Percentiles rank a stretch among this genome's conserved stretches.
Conservation (phyloP, 1,140 invertebrate species). For the Drosophila asahinai region DNA sequence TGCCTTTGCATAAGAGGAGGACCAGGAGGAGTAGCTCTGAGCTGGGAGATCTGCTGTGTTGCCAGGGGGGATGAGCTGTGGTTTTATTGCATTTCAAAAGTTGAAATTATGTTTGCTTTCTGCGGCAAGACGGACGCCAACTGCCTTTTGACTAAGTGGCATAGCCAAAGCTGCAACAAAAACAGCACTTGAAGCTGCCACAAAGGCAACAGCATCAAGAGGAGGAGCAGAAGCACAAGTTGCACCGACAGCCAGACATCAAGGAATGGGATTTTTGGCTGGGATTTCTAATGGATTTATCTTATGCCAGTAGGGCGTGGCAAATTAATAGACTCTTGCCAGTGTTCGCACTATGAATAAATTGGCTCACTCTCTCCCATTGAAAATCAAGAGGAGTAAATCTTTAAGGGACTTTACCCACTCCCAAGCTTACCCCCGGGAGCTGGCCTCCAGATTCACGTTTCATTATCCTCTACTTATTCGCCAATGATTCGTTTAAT, state of each 20-base stretch:
- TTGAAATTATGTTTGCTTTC: slow-evolving; percentile 75
- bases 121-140: slow-evolving; percentile 54
- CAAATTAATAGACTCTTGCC: slow-evolving; percentile 44
- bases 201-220: slow-evolving; percentile 39
- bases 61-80: slow-evolving; percentile 43
- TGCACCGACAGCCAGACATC: slow-evolving; percentile 26
- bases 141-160: slow-evolving; percentile 64
- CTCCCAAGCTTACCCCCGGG: slow-evolving; percentile 6
- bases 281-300: slow-evolving; percentile 37
- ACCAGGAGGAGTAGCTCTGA: not conserved
- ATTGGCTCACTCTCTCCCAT: slow-evolving; percentile 15
- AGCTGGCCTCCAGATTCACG: slow-evolving; percentile 28
- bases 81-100: slow-evolving; percentile 69
- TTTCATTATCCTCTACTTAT: slow-evolving; percentile 46
- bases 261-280: slow-evolving; percentile 10
- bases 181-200: slow-evolving; percentile 35
- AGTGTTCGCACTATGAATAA: slow-evolving; percentile 35
- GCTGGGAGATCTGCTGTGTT: slow-evolving; percentile 8
- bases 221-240: slow-evolving; percentile 10
- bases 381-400: no score
- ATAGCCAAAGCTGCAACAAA: slow-evolving; percentile 47
- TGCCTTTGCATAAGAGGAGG: slow-evolving; percentile 2
- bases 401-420: slow-evolving; percentile 5
- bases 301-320: slow-evolving; percentile 33
- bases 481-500: slow-evolving; percentile 55